Evolutionary conservation across 2,797 vertebrate genomes (phyloP), one percentile per base, ranked within the genome.

Genomic region (Sebastes hubbsi): DNA sequence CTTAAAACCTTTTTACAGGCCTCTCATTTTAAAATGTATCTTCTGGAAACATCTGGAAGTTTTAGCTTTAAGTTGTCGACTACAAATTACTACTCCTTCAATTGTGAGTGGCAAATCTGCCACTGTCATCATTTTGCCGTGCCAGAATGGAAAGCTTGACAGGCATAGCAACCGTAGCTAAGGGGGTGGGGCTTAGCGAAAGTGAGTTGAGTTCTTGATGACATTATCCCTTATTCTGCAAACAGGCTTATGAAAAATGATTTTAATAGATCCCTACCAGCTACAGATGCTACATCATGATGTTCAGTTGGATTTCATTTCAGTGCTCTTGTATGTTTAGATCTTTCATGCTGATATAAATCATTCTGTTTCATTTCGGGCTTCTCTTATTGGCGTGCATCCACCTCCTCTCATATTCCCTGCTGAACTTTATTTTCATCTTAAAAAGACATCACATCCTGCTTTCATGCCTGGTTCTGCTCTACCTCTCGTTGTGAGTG

Each of bases 401-500:
- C 67, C 54, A 10, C 25, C 72, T 77, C 46, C 56, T 30, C 46
- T 34, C 13, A 2, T 30, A 29, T 11, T 32, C 29, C 72, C 66
- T 11, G 42, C 62, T 59, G n/a, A 69, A 63, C 29, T 18, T 52
- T 10, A 22, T 63, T 72, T 30, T 20, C n/a, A 36, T 54, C 29
- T 24, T 56, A 8, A 60, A 60, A 72, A 52, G 7, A 38, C 55
- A 62, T 32, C n/a, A 3, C 30, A 30, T 61, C 46, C 64, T 67
- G 27, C 34, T 60, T 78, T 74, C 42, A 42, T 54, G 20, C 13
- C 27, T 25, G 42, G 46, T 29, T 64, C 66, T 62, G 30, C 77
- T 60, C 68, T 6, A 16, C 62, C n/a, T 79, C n/a, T 65, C 3
- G 9, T 42, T 64, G 82, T 77, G 77, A 71, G 54, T 83, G 49